Evolutionary conservation across 2,113 vertebrate species (phyloP).

Genomic region (Salvator merianae): DNA sequence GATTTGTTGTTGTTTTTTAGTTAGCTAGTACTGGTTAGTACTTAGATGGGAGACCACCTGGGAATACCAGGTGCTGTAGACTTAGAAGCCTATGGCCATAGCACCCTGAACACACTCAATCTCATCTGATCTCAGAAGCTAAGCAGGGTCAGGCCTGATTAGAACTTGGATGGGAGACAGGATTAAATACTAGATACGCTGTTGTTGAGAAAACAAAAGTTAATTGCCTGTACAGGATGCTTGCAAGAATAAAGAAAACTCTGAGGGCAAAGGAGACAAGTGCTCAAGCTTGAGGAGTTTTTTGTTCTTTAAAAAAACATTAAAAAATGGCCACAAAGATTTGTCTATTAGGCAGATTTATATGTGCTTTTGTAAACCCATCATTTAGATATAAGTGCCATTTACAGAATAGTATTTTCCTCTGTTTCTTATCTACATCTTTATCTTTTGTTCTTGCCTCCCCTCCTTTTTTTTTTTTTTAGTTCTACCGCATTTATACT

Average conservation of each 20-base stretch:
- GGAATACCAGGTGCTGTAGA: too few species aligned
- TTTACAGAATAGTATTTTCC: slow-evolving; percentile 41
- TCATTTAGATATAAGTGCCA: slow-evolving; percentile 51
- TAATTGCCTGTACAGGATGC: accelerated
- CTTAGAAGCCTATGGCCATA: too few species aligned
- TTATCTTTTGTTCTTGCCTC: background rate
- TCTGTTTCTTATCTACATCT: slow-evolving; percentile 44
- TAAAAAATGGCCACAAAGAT: background rate
- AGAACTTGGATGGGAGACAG: too few species aligned
- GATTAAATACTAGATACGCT: too few species aligned
- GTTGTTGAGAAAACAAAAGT: too few species aligned
- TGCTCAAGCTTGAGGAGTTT: accelerated
- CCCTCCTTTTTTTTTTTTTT: too few species aligned
- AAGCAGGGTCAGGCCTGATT: too few species aligned
- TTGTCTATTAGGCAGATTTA: slow-evolving; percentile 52
- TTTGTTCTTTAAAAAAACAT: background rate
- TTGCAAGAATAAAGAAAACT: accelerated
- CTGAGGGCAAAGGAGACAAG: background rate
- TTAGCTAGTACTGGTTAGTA: too few species aligned
- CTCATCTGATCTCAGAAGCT: too few species aligned
- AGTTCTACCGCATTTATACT: background rate
- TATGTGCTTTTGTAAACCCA: slow-evolving; percentile 29
- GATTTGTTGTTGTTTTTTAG: background rate
- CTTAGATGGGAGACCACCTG: too few species aligned
- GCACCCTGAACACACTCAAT: too few species aligned